Percentiles rank a stretch among this genome's conserved stretches.
These are phyloP conservation scores for Callyntrura guangdongensis DNA, from an alignment of 2,888 invertebrate genomes.

Conservation along the genomic window DNA sequence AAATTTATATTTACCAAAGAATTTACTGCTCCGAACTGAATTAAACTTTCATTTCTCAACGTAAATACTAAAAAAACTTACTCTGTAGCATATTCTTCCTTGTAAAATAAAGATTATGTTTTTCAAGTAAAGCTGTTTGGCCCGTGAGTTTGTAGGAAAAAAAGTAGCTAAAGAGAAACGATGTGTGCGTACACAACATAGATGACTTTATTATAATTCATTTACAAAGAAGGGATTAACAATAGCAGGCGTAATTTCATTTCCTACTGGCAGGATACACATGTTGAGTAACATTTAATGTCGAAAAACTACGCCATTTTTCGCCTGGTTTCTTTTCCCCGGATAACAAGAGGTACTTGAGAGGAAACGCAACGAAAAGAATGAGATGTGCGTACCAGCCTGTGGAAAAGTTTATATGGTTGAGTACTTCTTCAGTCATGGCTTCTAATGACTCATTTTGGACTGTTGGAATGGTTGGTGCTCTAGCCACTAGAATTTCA, in stretches of 20 bases:
- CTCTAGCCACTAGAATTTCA: not conserved
- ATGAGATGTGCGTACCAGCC: not conserved
- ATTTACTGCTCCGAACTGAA: not conserved
- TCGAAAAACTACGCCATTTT: not conserved
- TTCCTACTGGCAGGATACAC: not conserved
- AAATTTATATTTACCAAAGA: not conserved
- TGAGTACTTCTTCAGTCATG: conserved; percentile 34
- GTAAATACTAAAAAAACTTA: not conserved
- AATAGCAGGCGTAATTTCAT: conserved; percentile 27
- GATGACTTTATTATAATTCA: conserved; percentile 9
- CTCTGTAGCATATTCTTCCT: too few species aligned
- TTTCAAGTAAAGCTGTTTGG: not conserved
- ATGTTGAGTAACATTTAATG: not conserved
- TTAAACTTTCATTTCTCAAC: not conserved
- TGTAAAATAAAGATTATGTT: not conserved
- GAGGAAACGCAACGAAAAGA: not conserved
- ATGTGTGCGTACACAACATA: not conserved
- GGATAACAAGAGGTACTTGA: conserved; percentile 19
- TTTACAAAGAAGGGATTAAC: conserved; percentile 10
- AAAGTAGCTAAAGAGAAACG: not conserved
- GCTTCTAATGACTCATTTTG: conserved; percentile 64
- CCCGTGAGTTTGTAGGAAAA: not conserved
- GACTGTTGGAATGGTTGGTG: not conserved
- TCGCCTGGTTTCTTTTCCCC: not conserved
- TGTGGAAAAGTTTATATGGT: not conserved